Evolutionary conservation across 2,797 vertebrate species (phyloP).

Genomic region (Alectoris magna): DNA sequence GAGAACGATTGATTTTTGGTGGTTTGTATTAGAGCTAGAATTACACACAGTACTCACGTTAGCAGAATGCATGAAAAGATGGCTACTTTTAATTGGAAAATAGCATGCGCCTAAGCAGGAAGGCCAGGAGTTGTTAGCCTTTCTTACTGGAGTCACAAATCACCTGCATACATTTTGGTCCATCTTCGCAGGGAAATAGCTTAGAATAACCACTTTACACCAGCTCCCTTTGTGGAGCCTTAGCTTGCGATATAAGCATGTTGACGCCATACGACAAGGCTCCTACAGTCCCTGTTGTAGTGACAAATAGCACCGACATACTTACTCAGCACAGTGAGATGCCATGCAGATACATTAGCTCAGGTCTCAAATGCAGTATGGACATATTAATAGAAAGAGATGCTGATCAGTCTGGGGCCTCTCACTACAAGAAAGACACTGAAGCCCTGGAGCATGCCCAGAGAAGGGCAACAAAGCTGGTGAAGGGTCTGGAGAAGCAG

Average conservation of each 20-base stretch:
- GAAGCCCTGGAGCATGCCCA: too few species aligned
- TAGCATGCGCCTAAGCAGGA: not conserved
- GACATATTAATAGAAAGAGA: not conserved
- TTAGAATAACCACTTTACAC: constrained; percentile 11
- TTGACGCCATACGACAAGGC: not conserved
- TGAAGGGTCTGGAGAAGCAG: too few species aligned
- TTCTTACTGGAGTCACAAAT: constrained; percentile 18
- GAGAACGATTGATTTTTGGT: not conserved
- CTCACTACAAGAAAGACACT: too few species aligned
- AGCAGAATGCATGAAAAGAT: constrained; percentile 8
- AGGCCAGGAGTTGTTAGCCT: not conserved
- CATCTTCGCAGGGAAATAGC: not conserved
- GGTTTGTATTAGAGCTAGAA: not conserved
- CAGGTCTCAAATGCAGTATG: not conserved
- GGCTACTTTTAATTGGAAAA: not conserved
- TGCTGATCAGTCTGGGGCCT: not conserved
- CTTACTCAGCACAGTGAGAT: not conserved
- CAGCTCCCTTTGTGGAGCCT: not conserved
- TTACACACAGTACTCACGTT: not conserved
- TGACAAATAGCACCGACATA: not conserved
- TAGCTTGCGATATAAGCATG: not conserved
- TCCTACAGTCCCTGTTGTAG: not conserved
- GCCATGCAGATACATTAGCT: not conserved
- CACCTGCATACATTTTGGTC: not conserved
- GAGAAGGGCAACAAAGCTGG: too few species aligned